Evolutionary conservation across 2,888 invertebrate genomes (phyloP), one percentile per base, ranked within the genome.

Genomic region (Phytoseiulus persimilis): DNA sequence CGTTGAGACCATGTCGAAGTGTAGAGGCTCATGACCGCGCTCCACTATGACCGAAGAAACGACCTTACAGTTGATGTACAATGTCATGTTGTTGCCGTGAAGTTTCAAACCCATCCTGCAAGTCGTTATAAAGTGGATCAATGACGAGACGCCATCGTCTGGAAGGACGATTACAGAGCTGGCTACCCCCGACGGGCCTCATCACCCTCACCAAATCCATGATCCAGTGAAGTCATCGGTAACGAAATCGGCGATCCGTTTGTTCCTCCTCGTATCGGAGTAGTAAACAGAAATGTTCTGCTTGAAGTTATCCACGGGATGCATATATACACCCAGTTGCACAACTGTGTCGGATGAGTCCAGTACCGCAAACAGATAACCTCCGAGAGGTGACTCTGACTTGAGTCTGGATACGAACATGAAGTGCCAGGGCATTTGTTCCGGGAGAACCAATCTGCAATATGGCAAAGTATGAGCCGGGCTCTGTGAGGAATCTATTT

Each of bases 181-280:
- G 39, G 39, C 39, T 39, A 39, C 65, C 65, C 65, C 18, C 5
- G 65, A 65, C 14, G 65, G 65, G 65, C 2, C 65, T 28, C 5
- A 28, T 18, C 1, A 18, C n/a, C 23, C n/a, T 87, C 31, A 87
- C 87, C 87, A 32, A 39, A 33, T 87, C 87, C 87, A 87, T 11
- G 87, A 32, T 31, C 87, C 87, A 33, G 87, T 87, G 87, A 87
- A 87, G 23, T 87, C 87, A n/a, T 87, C 87, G 33, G 45, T 87
- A 23, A 87, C 87, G 45, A 87, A 87, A 28, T 87, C 33, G 2
- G 87, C 87, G 33, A 87, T 87, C 32, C 33, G 87, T 23, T 87
- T 87, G 87, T 87, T 87, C n/a, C 87, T 3, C n/a, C 87, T 3
- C 31, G 32, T 87, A 33, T 87, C 32, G 32, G 87, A 87, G 33